Conservation (phyloP, 2,888 invertebrate species). For the Agapostemon virescens region DNA sequence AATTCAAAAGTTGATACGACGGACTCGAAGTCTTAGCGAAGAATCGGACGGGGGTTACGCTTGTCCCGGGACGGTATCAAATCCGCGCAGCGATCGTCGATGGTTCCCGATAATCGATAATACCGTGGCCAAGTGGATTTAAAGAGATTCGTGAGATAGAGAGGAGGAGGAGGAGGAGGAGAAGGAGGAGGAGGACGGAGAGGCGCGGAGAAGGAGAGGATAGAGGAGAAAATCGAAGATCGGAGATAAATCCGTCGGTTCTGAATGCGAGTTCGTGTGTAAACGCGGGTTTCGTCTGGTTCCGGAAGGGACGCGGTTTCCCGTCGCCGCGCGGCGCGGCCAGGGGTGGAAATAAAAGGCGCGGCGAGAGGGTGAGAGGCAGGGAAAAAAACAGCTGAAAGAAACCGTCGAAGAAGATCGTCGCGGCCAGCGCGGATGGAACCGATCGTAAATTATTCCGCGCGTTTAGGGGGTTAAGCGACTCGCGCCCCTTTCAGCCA, state of each 20-base stretch:
- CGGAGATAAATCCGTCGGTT: conserved; percentile 45
- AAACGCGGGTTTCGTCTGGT: conserved; percentile 16
- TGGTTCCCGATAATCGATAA: neutral
- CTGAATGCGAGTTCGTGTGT: conserved; percentile 14
- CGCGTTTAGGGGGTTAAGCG: conserved; percentile 71
- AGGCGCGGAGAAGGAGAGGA: neutral
- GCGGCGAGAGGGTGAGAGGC: conserved; percentile 2
- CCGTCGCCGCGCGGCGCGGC: neutral
- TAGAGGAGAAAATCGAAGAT: conserved; percentile 39
- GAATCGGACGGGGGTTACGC: too few relatives aligned
- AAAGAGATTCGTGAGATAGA: neutral
- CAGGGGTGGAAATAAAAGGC: neutral
- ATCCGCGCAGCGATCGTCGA: neutral
- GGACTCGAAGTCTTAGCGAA: too few relatives aligned
- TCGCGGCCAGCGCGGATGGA: conserved; percentile 59
- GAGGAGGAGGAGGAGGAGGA: neutral
- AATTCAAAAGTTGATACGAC: too few relatives aligned
- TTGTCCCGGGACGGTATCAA: too few relatives aligned
- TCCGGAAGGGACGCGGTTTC: conserved; percentile 36
- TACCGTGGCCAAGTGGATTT: conserved; percentile 9
- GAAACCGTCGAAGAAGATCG: conserved; percentile 57
- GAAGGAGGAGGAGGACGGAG: too few relatives aligned
- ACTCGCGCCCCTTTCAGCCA: conserved; percentile 68
- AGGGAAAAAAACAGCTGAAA: conserved; percentile 33
- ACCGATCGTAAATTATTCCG: conserved; percentile 73